Evolutionary conservation across 2,113 vertebrate species (phyloP), one percentile per base, ranked within the genome.

Genomic region (Toxotes chatareus): DNA sequence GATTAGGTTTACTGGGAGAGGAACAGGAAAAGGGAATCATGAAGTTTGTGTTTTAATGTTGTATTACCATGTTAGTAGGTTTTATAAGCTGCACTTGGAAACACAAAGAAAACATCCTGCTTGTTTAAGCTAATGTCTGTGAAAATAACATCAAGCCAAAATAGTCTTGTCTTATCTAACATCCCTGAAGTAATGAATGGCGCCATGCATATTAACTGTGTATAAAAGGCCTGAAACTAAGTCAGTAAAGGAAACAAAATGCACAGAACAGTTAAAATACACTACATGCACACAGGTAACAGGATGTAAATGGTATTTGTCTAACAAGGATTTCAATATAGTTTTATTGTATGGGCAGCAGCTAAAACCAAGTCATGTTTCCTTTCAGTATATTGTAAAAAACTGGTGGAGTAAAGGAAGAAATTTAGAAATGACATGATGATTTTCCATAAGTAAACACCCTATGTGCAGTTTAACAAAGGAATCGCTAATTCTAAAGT

Each of bases 31-130:
- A 71, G 13, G 57, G 6, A 49, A 40, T 81, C 2, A 9, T n/a
- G 1, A n/a, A 1, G 14, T 49, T 53, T 53, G 21, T 47, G 14
- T 70, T 70, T 42, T 59, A 72, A 17, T 61, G 64, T 9, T 34
- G 14, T 16, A 14, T 31, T 67, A 44, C 19, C 31, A 53, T 53
- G 51, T 53, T n/a, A 21, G 21, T 1, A 53, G 27, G 53, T 66
- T 84, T 66, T 40, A 83, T 38, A 19, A 1, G 14, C 32, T 57
- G 64, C 34, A 72, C 14, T 59, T 31, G 57, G 42, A 42, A 44
- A 7, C 53, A 60, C 27, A 66, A 71, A 66, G 17, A 72, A 72
- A 57, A 49, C 47, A 62, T 55, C 23, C 31, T 1, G 38, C 31
- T 64, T 71, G 16, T 65, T 61, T 47, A 42, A 69, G 19, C 59